Evolutionary conservation across 2,888 invertebrate genomes (phyloP), one percentile per base, ranked within the genome.

Genomic region (Torymus auratus): DNA sequence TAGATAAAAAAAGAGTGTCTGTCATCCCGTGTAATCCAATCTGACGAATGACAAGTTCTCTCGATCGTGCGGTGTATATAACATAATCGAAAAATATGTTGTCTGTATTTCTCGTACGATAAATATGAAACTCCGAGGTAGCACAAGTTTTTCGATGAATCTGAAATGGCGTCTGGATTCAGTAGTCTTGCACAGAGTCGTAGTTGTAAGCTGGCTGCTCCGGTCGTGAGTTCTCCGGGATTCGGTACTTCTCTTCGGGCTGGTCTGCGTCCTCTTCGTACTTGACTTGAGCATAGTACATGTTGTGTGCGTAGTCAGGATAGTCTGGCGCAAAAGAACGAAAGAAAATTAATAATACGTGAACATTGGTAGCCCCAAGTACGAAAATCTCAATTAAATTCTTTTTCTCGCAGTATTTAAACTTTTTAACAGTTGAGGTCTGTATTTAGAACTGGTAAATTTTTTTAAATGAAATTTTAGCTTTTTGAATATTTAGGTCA

Each of bases 261-360:
- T 95, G 94, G 87, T 94, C 88, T 65, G 95, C 94, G 13, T 94
- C 94, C 87, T 95, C 95, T 88, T 95, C 95, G 88, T 94, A 94
- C 86, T 95, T 95, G 85, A 95, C 93, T 81, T 93, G 93, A 7
- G 93, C 92, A 80, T 93, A 93, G 85, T 94, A 93, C 75, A 94
- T 93, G 23, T 93, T 91, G 91, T 95, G 96, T 84, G 95, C 94
- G 2, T 95, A 96, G 84, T 95, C 94, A 2, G 96, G 96, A 91
- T 96, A 96, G 91, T 95, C 95, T 94, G 90, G 7, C 41, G 7
- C 41, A 41, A 41, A 41, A 41, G 41, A 41, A 4, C 41, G 7
- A 41, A 41, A 41, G 5, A 41, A 41, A 41, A 41, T 41, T 41
- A 1, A 41, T 41, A 7, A 41, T 41, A 7, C 1, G 5, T 7